Evolutionary conservation across 2,797 vertebrate genomes (phyloP).

Genomic region (Epinephelus awoara): DNA sequence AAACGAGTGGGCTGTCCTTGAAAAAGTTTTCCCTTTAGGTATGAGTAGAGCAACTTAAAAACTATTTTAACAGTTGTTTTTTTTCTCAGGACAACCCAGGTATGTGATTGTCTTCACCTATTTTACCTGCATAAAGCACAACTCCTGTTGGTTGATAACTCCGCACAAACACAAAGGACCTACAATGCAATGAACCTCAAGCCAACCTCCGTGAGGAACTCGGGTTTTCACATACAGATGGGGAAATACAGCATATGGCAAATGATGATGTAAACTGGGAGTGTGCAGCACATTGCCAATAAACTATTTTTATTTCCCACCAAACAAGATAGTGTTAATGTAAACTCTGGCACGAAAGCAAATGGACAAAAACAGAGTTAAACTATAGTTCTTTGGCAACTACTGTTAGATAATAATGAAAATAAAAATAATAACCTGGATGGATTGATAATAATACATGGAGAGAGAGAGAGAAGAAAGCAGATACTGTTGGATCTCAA

Average conservation of each 20-base stretch:
- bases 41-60: conserved; percentile 31
- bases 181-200: conserved; percentile 48
- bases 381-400: conserved; percentile 78
- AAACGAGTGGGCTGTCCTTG: conserved; percentile 69
- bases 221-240: conserved; percentile 66
- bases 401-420: conserved; percentile 61
- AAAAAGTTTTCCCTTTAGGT: conserved; percentile 60
- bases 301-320: conserved; percentile 53
- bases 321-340: conserved; percentile 53
- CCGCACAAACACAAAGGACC: conserved; percentile 45
- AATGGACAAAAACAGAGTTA: conserved; percentile 40
- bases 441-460: conserved; percentile 39
- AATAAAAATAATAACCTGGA: conserved; percentile 39
- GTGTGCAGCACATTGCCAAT: conserved; percentile 57
- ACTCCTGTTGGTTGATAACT: conserved; percentile 41
- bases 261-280: conserved; percentile 72
- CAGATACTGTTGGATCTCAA: conserved; percentile 73
- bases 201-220: conserved; percentile 38
- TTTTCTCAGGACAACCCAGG: conserved; percentile 62
- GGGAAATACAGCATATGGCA: conserved; percentile 73
- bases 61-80: not conserved
- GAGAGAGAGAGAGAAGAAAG: conserved; percentile 44
- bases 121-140: conserved; percentile 68
- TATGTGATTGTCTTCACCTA: conserved; percentile 81
- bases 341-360: conserved; percentile 62